These are phyloP conservation scores for Sula dactylatra DNA, from an alignment of 2,113 vertebrate genomes.

Conservation along the genomic window DNA sequence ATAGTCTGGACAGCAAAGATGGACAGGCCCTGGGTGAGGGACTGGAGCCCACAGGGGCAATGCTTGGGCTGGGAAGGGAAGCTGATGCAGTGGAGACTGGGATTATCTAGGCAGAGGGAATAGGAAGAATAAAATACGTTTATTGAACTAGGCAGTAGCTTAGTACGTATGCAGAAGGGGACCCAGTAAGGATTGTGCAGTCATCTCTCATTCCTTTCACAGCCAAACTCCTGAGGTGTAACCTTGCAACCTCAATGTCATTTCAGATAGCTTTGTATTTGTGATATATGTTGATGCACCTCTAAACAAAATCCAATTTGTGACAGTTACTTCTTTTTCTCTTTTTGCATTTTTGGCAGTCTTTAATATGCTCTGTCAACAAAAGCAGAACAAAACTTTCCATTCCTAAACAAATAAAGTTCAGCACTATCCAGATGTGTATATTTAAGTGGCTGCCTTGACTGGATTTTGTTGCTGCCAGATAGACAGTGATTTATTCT, in stretches of 20 bases:
- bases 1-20: not conserved
- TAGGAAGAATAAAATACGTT: not conserved
- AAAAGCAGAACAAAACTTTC: not conserved
- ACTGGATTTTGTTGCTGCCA: not conserved
- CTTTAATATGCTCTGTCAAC: not conserved
- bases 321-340: not conserved
- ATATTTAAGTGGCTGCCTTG: not conserved
- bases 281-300: not conserved
- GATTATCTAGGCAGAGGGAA: not conserved
- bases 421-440: not conserved
- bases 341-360: not conserved
- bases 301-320: not conserved
- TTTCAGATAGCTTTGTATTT: not conserved
- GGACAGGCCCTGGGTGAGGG: not conserved
- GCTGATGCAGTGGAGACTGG: not conserved
- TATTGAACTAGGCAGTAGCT: not conserved
- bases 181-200: not conserved
- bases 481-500: conserved; percentile 34
- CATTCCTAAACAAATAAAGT: not conserved
- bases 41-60: not conserved
- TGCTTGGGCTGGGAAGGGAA: not conserved
- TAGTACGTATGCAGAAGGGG: not conserved
- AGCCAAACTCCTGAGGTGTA: not conserved
- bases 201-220: not conserved
- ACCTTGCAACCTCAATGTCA: not conserved